phyloP scores from a whole-genome alignment of 2,113 vertebrate species.

The Oncorhynchus tshawytscha region DNA sequence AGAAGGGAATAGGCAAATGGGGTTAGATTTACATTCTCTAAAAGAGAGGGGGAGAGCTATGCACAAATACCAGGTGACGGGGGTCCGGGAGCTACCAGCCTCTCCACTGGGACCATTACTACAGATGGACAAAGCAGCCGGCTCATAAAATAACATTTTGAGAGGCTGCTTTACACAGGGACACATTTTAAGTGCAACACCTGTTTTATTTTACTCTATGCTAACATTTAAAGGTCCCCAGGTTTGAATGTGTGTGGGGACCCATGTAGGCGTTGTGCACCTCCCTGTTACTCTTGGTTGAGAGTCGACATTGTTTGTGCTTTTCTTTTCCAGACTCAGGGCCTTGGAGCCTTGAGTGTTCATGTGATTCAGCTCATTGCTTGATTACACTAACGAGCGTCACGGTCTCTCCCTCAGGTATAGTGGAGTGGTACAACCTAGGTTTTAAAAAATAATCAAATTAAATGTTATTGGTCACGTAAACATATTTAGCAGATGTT shows the following conservation, averaged over 20 bases:
- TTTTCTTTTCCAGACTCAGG: neutral
- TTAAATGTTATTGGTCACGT: too few species aligned
- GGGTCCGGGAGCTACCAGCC: slow-evolving; percentile 42
- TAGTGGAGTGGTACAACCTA: neutral
- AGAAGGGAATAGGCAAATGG: slow-evolving; percentile 8
- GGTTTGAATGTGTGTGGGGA: slow-evolving; percentile 14
- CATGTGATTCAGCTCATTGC: neutral
- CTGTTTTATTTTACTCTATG: slow-evolving; percentile 11
- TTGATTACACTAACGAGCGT: neutral
- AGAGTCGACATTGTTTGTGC: neutral
- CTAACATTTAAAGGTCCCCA: slow-evolving; percentile 20
- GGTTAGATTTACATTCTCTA: slow-evolving; percentile 40
- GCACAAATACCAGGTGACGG: slow-evolving; percentile 45
- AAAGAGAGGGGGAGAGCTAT: slow-evolving; percentile 30
- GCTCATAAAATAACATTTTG: slow-evolving; percentile 43
- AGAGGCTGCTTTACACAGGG: slow-evolving; percentile 31
- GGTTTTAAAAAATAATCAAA: neutral
- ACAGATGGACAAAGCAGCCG: slow-evolving; percentile 40
- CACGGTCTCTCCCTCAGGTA: neutral
- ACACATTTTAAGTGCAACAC: slow-evolving; percentile 15
- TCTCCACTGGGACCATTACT: slow-evolving; percentile 20
- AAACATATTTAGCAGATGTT: too few species aligned
- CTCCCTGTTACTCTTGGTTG: slow-evolving; percentile 8
- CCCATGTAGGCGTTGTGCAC: slow-evolving; percentile 20
- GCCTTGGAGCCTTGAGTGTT: neutral